phyloP scores from a whole-genome alignment of 2,888 invertebrate genomes.

The Cosmia pyralina region DNA sequence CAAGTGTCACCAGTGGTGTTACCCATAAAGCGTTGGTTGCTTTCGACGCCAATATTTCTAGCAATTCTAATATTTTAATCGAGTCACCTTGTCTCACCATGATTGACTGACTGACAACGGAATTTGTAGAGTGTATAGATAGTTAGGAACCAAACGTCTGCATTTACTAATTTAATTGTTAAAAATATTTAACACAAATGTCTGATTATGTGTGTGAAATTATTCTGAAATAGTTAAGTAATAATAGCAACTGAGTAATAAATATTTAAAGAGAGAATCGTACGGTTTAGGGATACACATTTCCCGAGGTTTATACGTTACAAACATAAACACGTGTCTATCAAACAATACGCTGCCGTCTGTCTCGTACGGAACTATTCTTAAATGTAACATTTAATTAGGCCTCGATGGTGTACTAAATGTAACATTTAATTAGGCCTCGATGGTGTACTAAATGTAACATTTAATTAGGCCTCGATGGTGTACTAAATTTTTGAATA shows the following conservation, averaged over 20 bases:
- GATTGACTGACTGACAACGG: slow-evolving; percentile 67
- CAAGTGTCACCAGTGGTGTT: slow-evolving; percentile 69
- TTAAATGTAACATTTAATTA: slow-evolving; percentile 35
- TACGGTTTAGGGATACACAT: slow-evolving; percentile 33
- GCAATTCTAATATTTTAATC: slow-evolving; percentile 42
- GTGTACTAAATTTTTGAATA: slow-evolving; percentile 48
- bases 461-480: slow-evolving; percentile 39
- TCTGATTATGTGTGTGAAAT: slow-evolving; percentile 55
- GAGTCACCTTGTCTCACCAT: slow-evolving; percentile 46
- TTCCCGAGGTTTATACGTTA: slow-evolving; percentile 22
- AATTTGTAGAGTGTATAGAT: slow-evolving; percentile 63
- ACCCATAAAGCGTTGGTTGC: slow-evolving; percentile 38
- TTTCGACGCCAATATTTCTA: slow-evolving; percentile 36
- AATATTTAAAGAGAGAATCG: slow-evolving; percentile 31
- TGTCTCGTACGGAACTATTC: slow-evolving; percentile 18
- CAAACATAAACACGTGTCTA: slow-evolving; percentile 9
- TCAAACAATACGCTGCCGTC: slow-evolving; percentile 27
- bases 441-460: slow-evolving; percentile 44
- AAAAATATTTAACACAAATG: slow-evolving; percentile 65
- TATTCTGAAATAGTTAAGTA: slow-evolving; percentile 51
- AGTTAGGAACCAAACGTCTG: slow-evolving; percentile 72
- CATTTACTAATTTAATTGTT: slow-evolving; percentile 77
- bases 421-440: slow-evolving; percentile 40
- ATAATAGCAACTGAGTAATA: slow-evolving; percentile 43
- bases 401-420: slow-evolving; percentile 50